phyloP scores from a whole-genome alignment of 2,113 vertebrate genomes.

The Kobus ellipsiprymnus region DNA sequence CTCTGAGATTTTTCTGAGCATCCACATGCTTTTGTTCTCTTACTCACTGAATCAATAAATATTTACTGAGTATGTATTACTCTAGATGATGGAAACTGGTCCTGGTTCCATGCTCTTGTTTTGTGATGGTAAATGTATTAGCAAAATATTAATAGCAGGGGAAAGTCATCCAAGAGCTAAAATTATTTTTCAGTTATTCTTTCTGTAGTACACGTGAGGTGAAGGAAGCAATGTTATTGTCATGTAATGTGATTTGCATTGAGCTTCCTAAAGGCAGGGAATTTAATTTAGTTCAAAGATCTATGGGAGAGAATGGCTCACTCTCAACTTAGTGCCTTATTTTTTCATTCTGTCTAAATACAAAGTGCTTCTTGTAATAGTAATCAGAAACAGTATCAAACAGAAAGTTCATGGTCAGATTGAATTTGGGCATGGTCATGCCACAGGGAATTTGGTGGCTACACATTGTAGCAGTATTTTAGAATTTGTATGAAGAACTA shows the following conservation, averaged over 20 bases:
- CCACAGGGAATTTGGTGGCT: not conserved
- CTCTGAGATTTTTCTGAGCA: not conserved
- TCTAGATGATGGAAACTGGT: not conserved
- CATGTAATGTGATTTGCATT: not conserved
- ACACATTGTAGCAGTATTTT: not conserved
- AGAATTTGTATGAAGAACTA: not conserved
- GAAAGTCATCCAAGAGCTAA: not conserved
- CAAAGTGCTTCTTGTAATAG: not conserved
- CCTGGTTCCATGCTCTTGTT: not conserved
- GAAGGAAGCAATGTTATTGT: not conserved
- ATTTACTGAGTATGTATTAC: not conserved
- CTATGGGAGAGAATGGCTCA: not conserved
- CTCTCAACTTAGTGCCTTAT: not conserved
- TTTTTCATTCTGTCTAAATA: conserved; percentile 21
- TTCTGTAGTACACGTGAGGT: not conserved
- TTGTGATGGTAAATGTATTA: not conserved
- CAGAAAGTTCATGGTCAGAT: not conserved
- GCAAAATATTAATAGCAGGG: not conserved
- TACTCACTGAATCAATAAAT: not conserved
- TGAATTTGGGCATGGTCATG: not conserved
- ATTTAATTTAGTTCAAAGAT: not conserved
- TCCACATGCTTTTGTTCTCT: not conserved
- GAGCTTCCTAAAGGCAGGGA: not conserved
- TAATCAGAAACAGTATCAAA: not conserved
- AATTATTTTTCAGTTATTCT: not conserved